Conservation (phyloP, 2,888 invertebrate species). For the Synanthedon vespiformis region DNA sequence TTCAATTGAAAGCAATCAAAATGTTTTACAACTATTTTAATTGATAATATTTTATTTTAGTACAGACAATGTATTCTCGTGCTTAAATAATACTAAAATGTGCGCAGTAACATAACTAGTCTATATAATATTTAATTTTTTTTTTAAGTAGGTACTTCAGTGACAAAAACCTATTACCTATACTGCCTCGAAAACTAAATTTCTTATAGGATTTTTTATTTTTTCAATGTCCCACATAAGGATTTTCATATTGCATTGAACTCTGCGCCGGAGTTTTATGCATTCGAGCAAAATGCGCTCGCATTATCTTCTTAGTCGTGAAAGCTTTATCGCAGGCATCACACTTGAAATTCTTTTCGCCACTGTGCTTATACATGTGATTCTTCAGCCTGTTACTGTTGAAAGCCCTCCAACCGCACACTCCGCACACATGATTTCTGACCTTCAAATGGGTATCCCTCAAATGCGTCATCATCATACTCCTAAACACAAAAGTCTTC, state of each 20-base stretch:
- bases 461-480: slow-evolving; percentile 61
- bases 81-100: too few species aligned
- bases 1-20: too few species aligned
- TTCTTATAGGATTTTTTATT: too few species aligned
- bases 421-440: slow-evolving; percentile 44
- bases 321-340: slow-evolving; percentile 54
- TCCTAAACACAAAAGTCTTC: slow-evolving; percentile 53
- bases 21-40: too few species aligned
- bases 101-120: too few species aligned
- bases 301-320: slow-evolving; percentile 56
- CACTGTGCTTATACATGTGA: slow-evolving; percentile 61
- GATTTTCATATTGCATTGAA: slow-evolving; percentile 27
- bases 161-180: too few species aligned
- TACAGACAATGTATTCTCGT: too few species aligned
- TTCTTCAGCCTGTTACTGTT: slow-evolving; percentile 62
- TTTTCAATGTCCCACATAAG: slow-evolving; percentile 24
- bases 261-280: slow-evolving; percentile 25
- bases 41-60: too few species aligned
- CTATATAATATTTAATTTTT: too few species aligned
- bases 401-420: slow-evolving; percentile 57
- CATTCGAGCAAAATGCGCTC: slow-evolving; percentile 50
- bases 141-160: too few species aligned
- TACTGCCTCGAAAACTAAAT: too few species aligned
- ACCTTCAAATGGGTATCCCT: slow-evolving; percentile 53
- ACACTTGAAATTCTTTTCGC: slow-evolving; percentile 60